Evolutionary conservation across 2,113 vertebrate genomes (phyloP), one percentile per base, ranked within the genome.

Genomic region (Eleginops maclovinus): DNA sequence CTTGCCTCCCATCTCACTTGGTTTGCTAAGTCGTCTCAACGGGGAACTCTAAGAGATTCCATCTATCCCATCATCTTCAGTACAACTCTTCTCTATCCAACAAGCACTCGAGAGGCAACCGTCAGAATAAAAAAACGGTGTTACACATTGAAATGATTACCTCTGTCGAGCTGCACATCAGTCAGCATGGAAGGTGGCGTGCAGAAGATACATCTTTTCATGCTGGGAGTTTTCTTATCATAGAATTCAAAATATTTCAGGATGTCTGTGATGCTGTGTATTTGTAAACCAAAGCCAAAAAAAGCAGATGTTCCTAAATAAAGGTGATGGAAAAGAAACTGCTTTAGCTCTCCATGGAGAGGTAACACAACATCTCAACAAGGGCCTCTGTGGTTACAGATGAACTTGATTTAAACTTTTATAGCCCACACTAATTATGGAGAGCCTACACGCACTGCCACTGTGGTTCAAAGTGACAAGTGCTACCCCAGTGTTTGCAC

Each of bases 21-120:
- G 61, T 69, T 87, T 82, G 66, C 66, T 84, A 82, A 90, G 74
- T 83, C 81, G 49, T 87, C 88, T 81, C 81, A 83, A 78, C 72
- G 66, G 68, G 67, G 84, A 47, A 76, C 65, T 74, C 49, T 58
- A 43, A 80, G 77, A 84, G 73, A 83, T 73, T 75, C 50, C 63
- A 77, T 84, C 71, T 65, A 76, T 73, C 60, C 71, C 76, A 77
- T 74, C 78, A 79, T 79, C 84, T 71, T 77, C 54, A 62, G 71
- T 68, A 64, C 43, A 83, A 83, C 75, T 69, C 78, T 31, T 65
- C 71, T 77, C 44, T 49, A 74, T 74, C 49, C 73, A 36, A 59
- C 59, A 46, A 75, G 73, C 72, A 71, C 77, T 24, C 2, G 66
- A 58, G 74, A 82, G 66, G 70, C 68, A 83, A 80, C 78, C 72